Evolutionary conservation across 2,888 invertebrate genomes (phyloP).

Genomic region (Polymixis flavicincta): DNA sequence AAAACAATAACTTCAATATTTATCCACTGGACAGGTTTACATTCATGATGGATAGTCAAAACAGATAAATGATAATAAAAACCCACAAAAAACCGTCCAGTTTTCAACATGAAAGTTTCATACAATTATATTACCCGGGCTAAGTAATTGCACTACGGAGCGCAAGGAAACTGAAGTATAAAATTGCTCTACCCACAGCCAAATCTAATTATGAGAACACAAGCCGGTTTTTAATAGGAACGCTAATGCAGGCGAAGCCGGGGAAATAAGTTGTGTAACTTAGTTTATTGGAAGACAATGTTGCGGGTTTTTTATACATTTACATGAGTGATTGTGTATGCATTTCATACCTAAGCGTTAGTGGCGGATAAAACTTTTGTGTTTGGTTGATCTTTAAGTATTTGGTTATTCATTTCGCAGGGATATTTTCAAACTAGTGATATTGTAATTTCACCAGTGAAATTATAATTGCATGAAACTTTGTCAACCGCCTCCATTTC

Average conservation of each 20-base stretch:
- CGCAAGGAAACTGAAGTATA: constrained; percentile 55
- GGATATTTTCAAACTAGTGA: too few species aligned
- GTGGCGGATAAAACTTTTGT: neutral
- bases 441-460: too few species aligned
- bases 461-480: too few species aligned
- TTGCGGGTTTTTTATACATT: neutral
- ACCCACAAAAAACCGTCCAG: constrained; percentile 17
- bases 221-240: constrained; percentile 63
- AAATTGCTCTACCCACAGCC: constrained; percentile 58
- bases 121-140: constrained; percentile 57
- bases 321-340: neutral
- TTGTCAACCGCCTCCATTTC: neutral
- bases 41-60: constrained; percentile 16
- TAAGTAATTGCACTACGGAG: constrained; percentile 64
- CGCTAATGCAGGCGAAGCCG: constrained; percentile 44
- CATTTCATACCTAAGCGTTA: neutral
- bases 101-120: constrained; percentile 52
- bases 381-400: neutral
- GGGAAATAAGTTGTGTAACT: constrained; percentile 46
- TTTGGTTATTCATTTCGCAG: too few species aligned
- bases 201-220: constrained; percentile 67
- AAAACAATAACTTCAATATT: constrained; percentile 16
- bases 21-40: constrained; percentile 6
- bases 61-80: constrained; percentile 10
- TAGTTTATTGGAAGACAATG: constrained; percentile 32